These are phyloP conservation scores for Hirundichthys speculiger DNA, from an alignment of 2,113 vertebrate genomes.

Conservation along the genomic window DNA sequence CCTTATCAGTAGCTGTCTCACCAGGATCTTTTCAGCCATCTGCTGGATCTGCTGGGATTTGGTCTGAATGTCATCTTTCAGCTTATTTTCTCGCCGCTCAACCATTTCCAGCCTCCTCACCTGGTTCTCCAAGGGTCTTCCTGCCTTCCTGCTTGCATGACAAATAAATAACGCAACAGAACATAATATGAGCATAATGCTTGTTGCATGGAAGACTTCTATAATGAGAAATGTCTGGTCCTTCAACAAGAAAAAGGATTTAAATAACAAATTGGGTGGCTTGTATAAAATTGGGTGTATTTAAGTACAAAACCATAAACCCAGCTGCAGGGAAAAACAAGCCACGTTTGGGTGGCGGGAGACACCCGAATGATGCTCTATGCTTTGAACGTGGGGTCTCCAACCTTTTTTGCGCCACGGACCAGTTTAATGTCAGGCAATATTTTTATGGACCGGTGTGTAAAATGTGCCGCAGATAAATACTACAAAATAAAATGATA, in stretches of 20 bases:
- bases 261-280: background rate
- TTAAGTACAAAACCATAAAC: no score
- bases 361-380: no score
- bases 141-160: conserved; percentile 89
- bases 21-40: conserved; percentile 99
- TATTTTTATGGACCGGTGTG: no score
- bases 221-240: background rate
- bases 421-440: no score
- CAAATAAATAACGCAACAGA: background rate
- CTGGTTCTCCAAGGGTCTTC: conserved; percentile 97
- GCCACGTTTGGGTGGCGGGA: no score
- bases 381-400: no score
- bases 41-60: conserved; percentile 99
- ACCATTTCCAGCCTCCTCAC: conserved; percentile 98
- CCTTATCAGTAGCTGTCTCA: conserved; percentile 79
- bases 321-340: no score
- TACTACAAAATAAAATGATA: no score
- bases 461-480: no score
- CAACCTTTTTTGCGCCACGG: no score
- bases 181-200: conserved; percentile 5
- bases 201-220: no score
- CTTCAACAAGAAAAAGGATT: background rate
- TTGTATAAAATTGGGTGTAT: background rate
- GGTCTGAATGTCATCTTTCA: conserved; percentile 99
- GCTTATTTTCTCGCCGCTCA: conserved; percentile 95